These are phyloP conservation scores for Silurus meridionalis DNA, from an alignment of 2,113 vertebrate genomes.

Conservation along the genomic window DNA sequence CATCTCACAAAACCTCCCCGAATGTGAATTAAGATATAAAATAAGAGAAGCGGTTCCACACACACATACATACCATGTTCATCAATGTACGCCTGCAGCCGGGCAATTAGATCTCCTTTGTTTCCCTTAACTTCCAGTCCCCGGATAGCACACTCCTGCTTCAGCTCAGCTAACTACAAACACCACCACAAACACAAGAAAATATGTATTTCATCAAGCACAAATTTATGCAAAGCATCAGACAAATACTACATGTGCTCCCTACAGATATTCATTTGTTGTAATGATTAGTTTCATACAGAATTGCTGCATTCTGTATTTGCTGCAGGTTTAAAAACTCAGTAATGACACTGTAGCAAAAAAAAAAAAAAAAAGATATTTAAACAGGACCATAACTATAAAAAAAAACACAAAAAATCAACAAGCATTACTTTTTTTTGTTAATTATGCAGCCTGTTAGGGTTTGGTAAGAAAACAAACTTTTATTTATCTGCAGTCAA, in stretches of 20 bases:
- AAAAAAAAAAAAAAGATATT: too few relatives aligned
- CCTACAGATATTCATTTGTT: too few relatives aligned
- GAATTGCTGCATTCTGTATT: too few relatives aligned
- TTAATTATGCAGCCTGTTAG: background rate
- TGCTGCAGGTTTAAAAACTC: background rate
- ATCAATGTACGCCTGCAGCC: slow-evolving; percentile 82
- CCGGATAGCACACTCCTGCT: slow-evolving; percentile 82
- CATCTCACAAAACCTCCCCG: background rate
- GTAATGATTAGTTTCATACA: too few relatives aligned
- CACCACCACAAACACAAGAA: background rate
- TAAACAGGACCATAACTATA: background rate
- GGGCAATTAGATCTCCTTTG: slow-evolving; percentile 81
- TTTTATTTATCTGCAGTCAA: too few relatives aligned
- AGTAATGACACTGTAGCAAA: background rate
- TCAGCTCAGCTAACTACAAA: slow-evolving; percentile 81
- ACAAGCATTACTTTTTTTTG: background rate
- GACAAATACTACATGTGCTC: background rate
- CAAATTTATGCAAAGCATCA: background rate
- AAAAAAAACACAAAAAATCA: background rate
- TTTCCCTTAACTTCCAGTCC: slow-evolving; percentile 83
- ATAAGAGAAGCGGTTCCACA: background rate
- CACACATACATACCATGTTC: slow-evolving; percentile 76
- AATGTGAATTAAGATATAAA: background rate
- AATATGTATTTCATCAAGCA: background rate
- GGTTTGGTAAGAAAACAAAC: background rate